Evolutionary conservation across 2,888 invertebrate species (phyloP).

Genomic region (Nephrotoma appendiculata): DNA sequence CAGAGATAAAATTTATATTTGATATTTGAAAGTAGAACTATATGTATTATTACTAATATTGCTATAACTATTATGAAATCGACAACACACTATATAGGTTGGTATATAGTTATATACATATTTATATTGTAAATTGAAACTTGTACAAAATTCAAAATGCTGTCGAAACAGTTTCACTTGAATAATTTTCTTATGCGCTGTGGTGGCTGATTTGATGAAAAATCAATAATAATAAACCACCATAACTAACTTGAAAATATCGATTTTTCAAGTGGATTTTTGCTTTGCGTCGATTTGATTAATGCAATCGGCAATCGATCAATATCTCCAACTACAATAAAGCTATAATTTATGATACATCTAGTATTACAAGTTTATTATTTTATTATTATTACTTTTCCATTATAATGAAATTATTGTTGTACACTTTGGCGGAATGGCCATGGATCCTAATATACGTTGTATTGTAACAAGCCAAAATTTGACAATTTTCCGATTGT

Average conservation of each 20-base stretch:
- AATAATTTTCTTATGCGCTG: neutral
- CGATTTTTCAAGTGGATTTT: neutral
- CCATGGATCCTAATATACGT: neutral
- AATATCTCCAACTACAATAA: neutral
- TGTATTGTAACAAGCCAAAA: neutral
- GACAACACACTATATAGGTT: neutral
- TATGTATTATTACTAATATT: too few species aligned
- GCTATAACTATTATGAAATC: neutral
- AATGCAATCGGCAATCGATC: neutral
- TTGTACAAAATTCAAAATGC: neutral
- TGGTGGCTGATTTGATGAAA: neutral
- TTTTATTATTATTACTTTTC: neutral
- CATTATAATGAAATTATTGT: neutral
- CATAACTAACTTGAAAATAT: neutral
- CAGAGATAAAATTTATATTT: neutral
- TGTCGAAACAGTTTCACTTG: neutral
- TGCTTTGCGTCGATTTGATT: neutral
- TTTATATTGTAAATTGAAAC: neutral
- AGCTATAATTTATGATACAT: neutral
- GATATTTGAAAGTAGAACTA: neutral
- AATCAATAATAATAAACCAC: neutral
- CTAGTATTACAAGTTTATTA: neutral
- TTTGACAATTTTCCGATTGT: neutral
- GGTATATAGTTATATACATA: neutral
- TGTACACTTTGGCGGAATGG: neutral